A percentile compares a stretch with the other conserved stretches of the same genome.
Evolutionary conservation across 2,797 vertebrate genomes (phyloP).

Genomic region (Agapornis canus): DNA sequence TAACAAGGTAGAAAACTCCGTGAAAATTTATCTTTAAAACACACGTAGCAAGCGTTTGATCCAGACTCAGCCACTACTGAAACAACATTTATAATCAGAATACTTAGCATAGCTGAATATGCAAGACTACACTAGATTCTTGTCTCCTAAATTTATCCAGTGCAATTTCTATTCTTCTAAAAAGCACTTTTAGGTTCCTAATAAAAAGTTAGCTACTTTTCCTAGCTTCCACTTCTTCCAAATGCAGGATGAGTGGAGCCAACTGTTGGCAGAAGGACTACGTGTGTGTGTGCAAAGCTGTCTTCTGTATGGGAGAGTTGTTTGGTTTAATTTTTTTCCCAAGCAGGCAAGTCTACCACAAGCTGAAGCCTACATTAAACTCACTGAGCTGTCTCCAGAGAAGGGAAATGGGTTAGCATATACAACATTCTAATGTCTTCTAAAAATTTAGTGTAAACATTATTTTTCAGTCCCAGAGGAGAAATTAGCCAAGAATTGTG

Average conservation of each 20-base stretch:
- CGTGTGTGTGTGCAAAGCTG: background rate
- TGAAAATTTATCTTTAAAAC: background rate
- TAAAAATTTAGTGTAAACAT: background rate
- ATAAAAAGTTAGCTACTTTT: background rate
- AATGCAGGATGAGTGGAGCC: background rate
- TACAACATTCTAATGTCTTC: background rate
- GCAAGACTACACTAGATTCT: background rate
- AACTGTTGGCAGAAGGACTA: background rate
- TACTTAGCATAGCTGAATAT: background rate
- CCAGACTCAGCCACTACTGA: background rate
- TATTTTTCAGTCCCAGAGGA: background rate
- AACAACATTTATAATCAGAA: background rate
- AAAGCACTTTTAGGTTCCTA: background rate
- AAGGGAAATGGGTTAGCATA: background rate
- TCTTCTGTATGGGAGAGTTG: background rate
- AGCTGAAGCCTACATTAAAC: background rate
- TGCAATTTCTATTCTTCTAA: background rate
- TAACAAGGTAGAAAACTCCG: fast-evolving
- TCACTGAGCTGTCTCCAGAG: background rate
- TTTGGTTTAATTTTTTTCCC: background rate
- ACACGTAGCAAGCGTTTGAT: background rate
- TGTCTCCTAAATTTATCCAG: background rate
- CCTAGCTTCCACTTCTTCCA: background rate
- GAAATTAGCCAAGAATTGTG: background rate
- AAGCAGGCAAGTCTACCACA: background rate